Evolutionary conservation across 2,888 invertebrate genomes (phyloP), one percentile per base, ranked within the genome.

Genomic region (Campoletis raptor): DNA sequence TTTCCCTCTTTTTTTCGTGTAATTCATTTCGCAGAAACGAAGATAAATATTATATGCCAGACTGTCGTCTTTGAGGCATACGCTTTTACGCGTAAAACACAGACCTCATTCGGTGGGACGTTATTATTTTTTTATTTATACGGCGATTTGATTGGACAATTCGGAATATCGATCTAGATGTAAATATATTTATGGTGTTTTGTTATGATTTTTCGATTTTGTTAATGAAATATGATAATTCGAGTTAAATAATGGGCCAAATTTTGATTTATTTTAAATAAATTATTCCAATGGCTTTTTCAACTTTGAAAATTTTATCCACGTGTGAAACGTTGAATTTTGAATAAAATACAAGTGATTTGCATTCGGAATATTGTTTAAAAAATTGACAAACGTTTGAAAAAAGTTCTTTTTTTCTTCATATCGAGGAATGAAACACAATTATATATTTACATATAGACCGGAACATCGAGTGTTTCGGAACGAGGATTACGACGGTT

Each of bases 81-180:
- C 76, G 67, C 69, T 67, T 66, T 69, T 69, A 79, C 67, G 72
- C 76, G 69, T 84, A 74, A 73, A 86, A 84, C 69, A 73, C 67
- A 83, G 76, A 81, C 76, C 45, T 84, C 74, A 74, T 83, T 76
- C 84, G 84, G 81, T 81, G 84, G 84, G 77, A 84, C 67, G 67
- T 67, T 84, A 86, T 81, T 37, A 21, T 61, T 30, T 30, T 61
- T 30, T 30, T 18, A 80, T 42, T 40, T 57, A 69, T 42, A 57
- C 37, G 79, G 67, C 67, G 67, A 67, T 78, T 45, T 18, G 24
- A 78, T 40, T 64, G 37, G 67, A 78, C 18, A 45, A 52, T 24
- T 52, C 9, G 9, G 40, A 78, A 36, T 21, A 40, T 73, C n/a
- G 30, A 70, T 30, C 18, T 45, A 30, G 15, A 45, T 48, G 45